Evolutionary conservation across 2,888 invertebrate species (phyloP).

Genomic region (Diaprepes abbreviatus): DNA sequence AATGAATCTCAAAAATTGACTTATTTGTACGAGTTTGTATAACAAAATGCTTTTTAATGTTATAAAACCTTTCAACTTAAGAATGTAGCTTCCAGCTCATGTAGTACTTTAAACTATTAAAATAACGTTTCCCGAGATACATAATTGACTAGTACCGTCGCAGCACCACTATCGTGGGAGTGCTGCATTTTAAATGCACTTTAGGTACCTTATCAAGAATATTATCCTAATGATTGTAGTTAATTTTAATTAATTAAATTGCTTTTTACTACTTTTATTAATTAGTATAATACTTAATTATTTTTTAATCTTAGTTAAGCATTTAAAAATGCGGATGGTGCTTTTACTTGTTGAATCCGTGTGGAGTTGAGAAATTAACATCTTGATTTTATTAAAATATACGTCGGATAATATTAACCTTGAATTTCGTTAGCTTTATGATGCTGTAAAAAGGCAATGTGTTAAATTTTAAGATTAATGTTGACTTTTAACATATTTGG

Average conservation of each 20-base stretch:
- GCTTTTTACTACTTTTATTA: conserved; percentile 2
- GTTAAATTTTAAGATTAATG: not conserved
- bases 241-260: conserved; percentile 22
- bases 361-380: conserved; percentile 4
- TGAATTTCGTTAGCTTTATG: conserved; percentile 1
- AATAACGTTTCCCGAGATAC: conserved; percentile 26
- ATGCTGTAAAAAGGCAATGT: not conserved
- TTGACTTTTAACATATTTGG: not conserved
- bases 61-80: conserved; percentile 27
- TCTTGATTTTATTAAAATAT: conserved; percentile 4
- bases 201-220: conserved; percentile 16
- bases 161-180: conserved; percentile 27
- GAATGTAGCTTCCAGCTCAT: conserved; percentile 34
- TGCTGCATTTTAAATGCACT: conserved; percentile 20
- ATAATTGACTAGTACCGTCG: conserved; percentile 9
- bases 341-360: not conserved
- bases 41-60: conserved; percentile 30
- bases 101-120: conserved; percentile 30
- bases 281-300: conserved; percentile 3
- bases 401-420: not conserved
- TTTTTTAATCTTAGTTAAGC: not conserved
- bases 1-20: conserved; percentile 21
- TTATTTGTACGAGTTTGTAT: conserved; percentile 24
- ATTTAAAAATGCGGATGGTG: not conserved
- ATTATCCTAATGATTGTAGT: not conserved